Evolutionary conservation across 1,140 invertebrate genomes (phyloP), one percentile per base, ranked within the genome.

Genomic region (Dryas iulia): DNA sequence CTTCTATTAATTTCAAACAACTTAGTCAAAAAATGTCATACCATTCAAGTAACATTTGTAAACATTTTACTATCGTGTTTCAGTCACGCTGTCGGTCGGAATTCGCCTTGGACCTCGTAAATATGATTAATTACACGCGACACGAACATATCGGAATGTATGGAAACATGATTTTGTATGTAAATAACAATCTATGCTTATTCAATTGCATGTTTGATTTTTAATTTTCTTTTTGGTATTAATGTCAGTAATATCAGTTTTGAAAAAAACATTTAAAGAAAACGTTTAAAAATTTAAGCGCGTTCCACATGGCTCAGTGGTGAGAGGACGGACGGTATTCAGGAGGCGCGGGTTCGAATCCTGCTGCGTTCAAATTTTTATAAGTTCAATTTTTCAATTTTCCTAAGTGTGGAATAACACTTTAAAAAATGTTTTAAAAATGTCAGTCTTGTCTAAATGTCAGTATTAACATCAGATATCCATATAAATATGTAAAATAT

Each of bases 91-190:
- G 39, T 47, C 39, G 14, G 14, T 18, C n/a, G 39, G 39, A 14
- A 14, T 47, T 47, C 39, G 39, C 39, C 39, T 47, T 21, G 39
- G 39, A 47, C 39, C 0, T 47, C 10, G 21, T 47, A 47, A 47
- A 47, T 47, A 47, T 47, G 39, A 47, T 47, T 47, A 47, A 47
- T 47, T 47, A 47, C 39, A 47, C 39, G 39, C 18, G 39, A 47
- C 39, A 47, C 39, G 39, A 47, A 47, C 39, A 3, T 47, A 21
- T 47, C 14, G 21, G 14, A 18, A 47, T 21, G 39, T 18, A 4
- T 18, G 6, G 7, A 47, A 47, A 47, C 39, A 47, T 47, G 39
- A 21, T 18, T 47, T 18, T 6, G 10, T 18, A 18, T 21, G 39
- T 47, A 47, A 18, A 47, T 39, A 39, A 39, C n/a, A 21, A 47